phyloP scores from a whole-genome alignment of 2,888 invertebrate genomes.

The Tetramorium bicarinatum region DNA sequence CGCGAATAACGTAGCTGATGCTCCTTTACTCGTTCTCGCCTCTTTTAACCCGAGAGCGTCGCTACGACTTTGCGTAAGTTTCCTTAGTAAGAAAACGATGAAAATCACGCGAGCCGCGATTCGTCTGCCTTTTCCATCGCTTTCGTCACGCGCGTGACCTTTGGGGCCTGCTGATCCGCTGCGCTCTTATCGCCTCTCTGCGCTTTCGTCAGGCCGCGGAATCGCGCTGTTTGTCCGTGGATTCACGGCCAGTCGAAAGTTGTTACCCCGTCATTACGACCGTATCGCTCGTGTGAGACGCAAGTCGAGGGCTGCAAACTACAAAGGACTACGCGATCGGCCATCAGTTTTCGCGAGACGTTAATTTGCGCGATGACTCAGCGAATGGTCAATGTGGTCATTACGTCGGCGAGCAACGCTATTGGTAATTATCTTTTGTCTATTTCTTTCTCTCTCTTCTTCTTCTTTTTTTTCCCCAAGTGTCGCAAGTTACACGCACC shows the following conservation, averaged over 20 bases:
- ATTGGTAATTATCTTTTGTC: conserved; percentile 64
- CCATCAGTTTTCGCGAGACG: conserved; percentile 2
- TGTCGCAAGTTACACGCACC: not conserved
- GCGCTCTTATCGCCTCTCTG: conserved; percentile 66
- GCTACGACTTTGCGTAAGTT: not conserved
- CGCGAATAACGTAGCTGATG: not conserved
- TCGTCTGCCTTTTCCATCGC: conserved; percentile 56
- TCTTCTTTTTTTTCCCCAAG: not conserved
- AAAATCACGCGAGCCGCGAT: conserved; percentile 28
- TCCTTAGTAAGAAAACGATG: not conserved
- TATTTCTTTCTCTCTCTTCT: not conserved
- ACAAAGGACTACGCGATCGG: not conserved
- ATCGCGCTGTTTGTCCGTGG: conserved; percentile 59
- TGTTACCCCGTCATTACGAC: conserved; percentile 52
- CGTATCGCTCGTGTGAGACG: conserved; percentile 41
- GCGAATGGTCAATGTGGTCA: conserved; percentile 53
- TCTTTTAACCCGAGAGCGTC: not conserved
- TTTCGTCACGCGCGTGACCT: conserved; percentile 70
- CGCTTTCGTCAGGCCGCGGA: conserved; percentile 58
- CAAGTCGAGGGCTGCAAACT: conserved; percentile 11
- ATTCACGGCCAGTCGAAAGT: conserved; percentile 46
- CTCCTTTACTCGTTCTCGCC: not conserved
- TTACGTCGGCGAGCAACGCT: conserved; percentile 47
- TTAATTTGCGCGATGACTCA: conserved; percentile 58
- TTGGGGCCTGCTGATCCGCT: conserved; percentile 44